Conservation (phyloP, 2,113 vertebrate genomes). For the Ia io region DNA sequence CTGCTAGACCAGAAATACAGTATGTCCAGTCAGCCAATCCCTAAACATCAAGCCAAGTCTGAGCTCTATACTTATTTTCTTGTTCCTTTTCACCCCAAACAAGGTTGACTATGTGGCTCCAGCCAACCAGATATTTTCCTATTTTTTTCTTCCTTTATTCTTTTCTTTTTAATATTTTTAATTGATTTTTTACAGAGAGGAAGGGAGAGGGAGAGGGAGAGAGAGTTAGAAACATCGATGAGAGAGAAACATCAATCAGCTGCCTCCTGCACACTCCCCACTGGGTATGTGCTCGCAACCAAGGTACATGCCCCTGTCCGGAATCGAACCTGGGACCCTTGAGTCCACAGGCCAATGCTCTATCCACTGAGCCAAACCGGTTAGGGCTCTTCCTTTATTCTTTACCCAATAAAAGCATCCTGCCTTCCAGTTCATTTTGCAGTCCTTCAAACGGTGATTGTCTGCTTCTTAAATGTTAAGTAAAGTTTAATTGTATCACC, state of each 20-base stretch:
- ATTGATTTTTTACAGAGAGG: neutral
- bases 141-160: neutral
- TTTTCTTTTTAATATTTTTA: neutral
- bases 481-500: neutral
- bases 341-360: too few species aligned
- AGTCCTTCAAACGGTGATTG: neutral
- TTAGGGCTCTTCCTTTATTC: neutral
- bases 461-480: neutral
- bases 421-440: neutral
- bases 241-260: too few species aligned
- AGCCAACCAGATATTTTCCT: neutral
- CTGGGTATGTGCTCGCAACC: too few species aligned
- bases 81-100: neutral
- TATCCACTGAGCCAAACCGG: too few species aligned
- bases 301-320: too few species aligned
- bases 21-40: neutral
- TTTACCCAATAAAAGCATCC: neutral
- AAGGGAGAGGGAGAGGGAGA: too few species aligned
- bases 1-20: neutral
- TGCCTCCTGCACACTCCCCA: too few species aligned
- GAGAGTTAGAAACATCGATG: too few species aligned
- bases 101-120: neutral
- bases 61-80: neutral
- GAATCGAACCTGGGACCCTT: too few species aligned
- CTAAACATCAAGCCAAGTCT: neutral